Evolutionary conservation across 2,797 vertebrate species (phyloP).

Genomic region (Molossus alvarezi): DNA sequence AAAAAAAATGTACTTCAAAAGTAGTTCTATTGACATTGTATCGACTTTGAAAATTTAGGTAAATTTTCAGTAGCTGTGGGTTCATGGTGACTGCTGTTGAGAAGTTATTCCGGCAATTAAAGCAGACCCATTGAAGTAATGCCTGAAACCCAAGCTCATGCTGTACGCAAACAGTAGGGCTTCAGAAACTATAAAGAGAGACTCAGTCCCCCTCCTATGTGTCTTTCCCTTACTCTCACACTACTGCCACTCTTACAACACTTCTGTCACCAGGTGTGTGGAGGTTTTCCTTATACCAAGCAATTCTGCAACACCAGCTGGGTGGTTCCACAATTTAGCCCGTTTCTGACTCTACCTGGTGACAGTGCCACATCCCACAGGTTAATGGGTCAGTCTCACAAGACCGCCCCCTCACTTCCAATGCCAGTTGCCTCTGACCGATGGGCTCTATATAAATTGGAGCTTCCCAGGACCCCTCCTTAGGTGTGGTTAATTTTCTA

Average conservation of each 20-base stretch:
- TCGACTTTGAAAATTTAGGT: conserved; percentile 22
- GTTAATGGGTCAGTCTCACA: background rate
- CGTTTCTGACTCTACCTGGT: background rate
- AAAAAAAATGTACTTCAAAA: background rate
- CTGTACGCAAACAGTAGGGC: background rate
- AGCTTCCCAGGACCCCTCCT: background rate
- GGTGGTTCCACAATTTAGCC: background rate
- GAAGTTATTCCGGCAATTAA: background rate
- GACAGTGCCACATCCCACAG: background rate
- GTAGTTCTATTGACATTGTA: background rate
- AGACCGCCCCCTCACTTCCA: too few relatives aligned
- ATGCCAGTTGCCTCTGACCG: background rate
- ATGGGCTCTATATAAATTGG: background rate
- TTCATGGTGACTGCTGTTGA: background rate
- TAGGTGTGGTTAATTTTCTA: background rate
- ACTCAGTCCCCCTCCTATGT: background rate
- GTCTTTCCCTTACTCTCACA: background rate
- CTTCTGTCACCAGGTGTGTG: background rate
- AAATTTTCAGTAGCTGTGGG: background rate
- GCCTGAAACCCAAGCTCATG: background rate
- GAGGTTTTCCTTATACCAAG: background rate
- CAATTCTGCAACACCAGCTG: background rate
- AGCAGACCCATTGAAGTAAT: background rate
- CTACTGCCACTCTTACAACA: background rate
- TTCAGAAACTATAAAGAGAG: background rate